These are phyloP conservation scores for Drosophila putrida DNA, from an alignment of 2,888 invertebrate species.

Conservation along the genomic window DNA sequence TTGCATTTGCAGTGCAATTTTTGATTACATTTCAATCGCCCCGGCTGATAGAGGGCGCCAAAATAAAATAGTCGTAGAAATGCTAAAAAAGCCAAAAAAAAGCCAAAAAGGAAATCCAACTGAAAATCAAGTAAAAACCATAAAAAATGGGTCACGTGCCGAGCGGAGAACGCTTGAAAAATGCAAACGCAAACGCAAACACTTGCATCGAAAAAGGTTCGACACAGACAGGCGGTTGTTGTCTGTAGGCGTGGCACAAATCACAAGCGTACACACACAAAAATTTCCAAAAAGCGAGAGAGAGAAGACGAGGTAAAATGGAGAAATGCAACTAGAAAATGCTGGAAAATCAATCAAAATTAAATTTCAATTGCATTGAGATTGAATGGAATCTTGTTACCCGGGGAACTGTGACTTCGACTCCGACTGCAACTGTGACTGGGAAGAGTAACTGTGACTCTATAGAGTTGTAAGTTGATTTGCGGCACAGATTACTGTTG, in stretches of 20 bases:
- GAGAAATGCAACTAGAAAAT: constrained; percentile 36
- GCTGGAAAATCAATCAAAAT: constrained; percentile 67
- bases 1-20: constrained; percentile 59
- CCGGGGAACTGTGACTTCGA: constrained; percentile 4
- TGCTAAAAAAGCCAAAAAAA: constrained; percentile 2
- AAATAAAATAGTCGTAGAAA: constrained; percentile 9
- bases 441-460: constrained; percentile 21
- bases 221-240: constrained; percentile 3
- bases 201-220: constrained; percentile 40
- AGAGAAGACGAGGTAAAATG: neutral
- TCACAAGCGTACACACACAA: constrained; percentile 33
- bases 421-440: constrained; percentile 9
- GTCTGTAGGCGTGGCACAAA: constrained; percentile 50
- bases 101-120: neutral
- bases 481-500: constrained; percentile 46
- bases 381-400: constrained; percentile 35
- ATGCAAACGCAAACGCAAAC: constrained; percentile 64
- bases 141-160: constrained; percentile 64
- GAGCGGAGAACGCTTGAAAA: constrained; percentile 44
- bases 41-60: constrained; percentile 18
- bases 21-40: constrained; percentile 70
- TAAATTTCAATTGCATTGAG: constrained; percentile 64
- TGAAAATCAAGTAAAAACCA: constrained; percentile 1
- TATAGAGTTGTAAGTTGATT: constrained; percentile 57
- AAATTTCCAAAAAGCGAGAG: constrained; percentile 16